phyloP scores from a whole-genome alignment of 2,113 vertebrate genomes.

The Hepsetus odoe region DNA sequence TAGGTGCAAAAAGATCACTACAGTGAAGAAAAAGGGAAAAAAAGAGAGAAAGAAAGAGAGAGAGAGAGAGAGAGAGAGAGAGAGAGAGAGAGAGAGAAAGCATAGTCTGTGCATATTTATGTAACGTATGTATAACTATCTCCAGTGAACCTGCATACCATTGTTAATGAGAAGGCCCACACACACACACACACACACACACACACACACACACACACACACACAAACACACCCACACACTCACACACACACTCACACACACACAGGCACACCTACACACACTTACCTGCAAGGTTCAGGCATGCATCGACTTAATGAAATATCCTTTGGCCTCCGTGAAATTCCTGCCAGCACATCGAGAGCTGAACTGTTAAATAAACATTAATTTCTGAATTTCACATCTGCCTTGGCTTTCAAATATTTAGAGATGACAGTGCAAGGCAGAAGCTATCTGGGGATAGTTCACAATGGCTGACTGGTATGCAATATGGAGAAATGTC shows the following conservation, averaged over 20 bases:
- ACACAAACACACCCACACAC: slow-evolving; percentile 19
- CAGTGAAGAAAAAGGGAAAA: slow-evolving; percentile 60
- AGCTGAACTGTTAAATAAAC: slow-evolving; percentile 53
- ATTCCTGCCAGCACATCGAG: slow-evolving; percentile 40
- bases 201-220: slow-evolving; percentile 1
- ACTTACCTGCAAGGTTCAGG: slow-evolving; percentile 20
- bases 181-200: neutral
- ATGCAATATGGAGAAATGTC: slow-evolving; percentile 44
- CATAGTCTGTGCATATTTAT: neutral
- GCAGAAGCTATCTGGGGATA: slow-evolving; percentile 27
- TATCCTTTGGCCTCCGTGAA: slow-evolving; percentile 51
- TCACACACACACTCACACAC: neutral
- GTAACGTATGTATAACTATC: slow-evolving; percentile 5
- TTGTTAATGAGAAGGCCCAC: neutral
- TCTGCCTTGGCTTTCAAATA: slow-evolving; percentile 54
- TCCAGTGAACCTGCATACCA: neutral
- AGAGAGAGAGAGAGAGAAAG: too few species aligned
- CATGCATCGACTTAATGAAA: slow-evolving; percentile 55
- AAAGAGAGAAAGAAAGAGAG: too few species aligned
- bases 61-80: too few species aligned
- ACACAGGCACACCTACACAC: neutral
- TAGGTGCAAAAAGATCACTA: slow-evolving; percentile 67
- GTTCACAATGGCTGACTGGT: slow-evolving; percentile 35
- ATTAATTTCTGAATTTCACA: slow-evolving; percentile 56
- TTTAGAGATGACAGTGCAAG: slow-evolving; percentile 51